Conservation (phyloP, 2,888 invertebrate species). For the Callosobruchus maculatus region DNA sequence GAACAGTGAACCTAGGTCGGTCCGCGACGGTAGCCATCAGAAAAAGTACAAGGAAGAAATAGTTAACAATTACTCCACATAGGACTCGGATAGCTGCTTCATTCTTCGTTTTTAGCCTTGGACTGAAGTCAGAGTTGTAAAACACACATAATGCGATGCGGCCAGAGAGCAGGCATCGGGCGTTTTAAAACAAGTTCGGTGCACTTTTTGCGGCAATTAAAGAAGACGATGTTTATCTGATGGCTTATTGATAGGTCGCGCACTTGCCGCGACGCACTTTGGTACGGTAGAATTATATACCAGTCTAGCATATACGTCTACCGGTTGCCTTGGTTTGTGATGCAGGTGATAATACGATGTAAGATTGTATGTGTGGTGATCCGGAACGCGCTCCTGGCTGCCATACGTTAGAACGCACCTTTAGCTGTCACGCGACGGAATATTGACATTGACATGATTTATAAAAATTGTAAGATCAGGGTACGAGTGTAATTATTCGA, state of each 20-base stretch:
- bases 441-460: too few relatives aligned
- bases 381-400: too few relatives aligned
- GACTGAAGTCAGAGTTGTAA: background rate
- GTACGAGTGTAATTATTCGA: too few relatives aligned
- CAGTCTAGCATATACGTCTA: background rate
- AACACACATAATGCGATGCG: background rate
- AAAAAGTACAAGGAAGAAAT: background rate
- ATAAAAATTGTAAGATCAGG: too few relatives aligned
- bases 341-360: too few relatives aligned
- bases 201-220: conserved; percentile 18
- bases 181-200: conserved; percentile 17
- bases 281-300: background rate
- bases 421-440: too few relatives aligned
- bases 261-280: background rate
- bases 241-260: conserved; percentile 15
- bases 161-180: background rate
- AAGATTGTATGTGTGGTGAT: too few relatives aligned
- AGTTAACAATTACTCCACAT: background rate
- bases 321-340: too few relatives aligned
- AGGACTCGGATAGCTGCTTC: background rate
- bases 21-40: background rate
- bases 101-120: background rate
- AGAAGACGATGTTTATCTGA: conserved; percentile 17
- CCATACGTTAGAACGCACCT: too few relatives aligned
- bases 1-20: background rate